Conservation (phyloP, 2,113 vertebrate species). For the Heteronetta atricapilla region DNA sequence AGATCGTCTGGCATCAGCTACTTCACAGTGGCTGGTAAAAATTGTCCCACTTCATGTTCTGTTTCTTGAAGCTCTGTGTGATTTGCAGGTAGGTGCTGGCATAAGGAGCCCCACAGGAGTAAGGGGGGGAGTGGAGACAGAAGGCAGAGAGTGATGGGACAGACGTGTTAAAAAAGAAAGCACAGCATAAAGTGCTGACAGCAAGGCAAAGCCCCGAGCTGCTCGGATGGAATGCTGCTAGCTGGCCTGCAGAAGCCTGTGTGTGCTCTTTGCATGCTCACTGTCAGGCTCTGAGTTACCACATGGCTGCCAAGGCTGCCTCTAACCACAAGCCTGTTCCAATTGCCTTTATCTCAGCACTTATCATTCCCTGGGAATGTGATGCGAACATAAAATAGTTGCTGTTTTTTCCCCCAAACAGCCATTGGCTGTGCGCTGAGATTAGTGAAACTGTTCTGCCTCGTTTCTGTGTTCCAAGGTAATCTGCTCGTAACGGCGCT, state of each 20-base stretch:
- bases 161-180: background rate
- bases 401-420: background rate
- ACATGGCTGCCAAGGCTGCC: background rate
- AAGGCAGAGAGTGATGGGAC: background rate
- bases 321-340: background rate
- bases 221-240: fast-evolving
- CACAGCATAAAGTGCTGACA: fast-evolving
- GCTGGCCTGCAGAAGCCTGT: background rate
- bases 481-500: background rate
- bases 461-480: fast-evolving
- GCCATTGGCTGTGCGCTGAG: background rate
- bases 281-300: background rate
- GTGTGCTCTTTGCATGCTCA: too few relatives aligned
- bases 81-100: background rate
- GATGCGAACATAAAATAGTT: background rate
- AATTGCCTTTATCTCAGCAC: background rate
- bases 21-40: background rate
- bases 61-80: background rate
- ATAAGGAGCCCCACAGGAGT: background rate
- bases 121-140: background rate
- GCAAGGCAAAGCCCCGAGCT: background rate
- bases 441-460: background rate
- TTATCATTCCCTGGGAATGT: background rate
- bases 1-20: fast-evolving
- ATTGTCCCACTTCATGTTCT: fast-evolving